Percentiles rank a stretch among this genome's conserved stretches.
These are phyloP conservation scores for Alouatta palliata DNA, from an alignment of 2,113 vertebrate genomes.

Conservation along the genomic window DNA sequence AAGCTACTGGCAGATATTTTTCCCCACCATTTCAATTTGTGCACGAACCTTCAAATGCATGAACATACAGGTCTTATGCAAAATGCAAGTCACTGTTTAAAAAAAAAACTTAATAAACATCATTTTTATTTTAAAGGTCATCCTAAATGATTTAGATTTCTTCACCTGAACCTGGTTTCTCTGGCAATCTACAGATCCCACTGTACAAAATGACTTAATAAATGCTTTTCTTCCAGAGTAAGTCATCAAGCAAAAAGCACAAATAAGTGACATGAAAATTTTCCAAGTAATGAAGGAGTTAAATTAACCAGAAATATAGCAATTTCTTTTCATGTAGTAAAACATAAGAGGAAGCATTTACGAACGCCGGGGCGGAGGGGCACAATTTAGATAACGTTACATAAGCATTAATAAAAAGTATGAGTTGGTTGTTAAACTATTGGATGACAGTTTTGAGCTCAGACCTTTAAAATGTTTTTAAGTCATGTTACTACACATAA, in stretches of 20 bases:
- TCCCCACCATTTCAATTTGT: background rate
- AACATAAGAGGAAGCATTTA: constrained; percentile 46
- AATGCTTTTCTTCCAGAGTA: constrained; percentile 45
- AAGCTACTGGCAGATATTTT: background rate
- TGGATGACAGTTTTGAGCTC: constrained; percentile 58
- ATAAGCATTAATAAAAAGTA: constrained; percentile 61
- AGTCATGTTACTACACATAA: background rate
- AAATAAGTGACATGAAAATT: constrained; percentile 27
- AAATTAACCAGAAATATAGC: constrained; percentile 56
- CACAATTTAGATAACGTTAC: constrained; percentile 42
- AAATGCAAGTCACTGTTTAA: background rate
- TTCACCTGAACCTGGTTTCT: constrained; percentile 41
- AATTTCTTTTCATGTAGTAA: constrained; percentile 65
- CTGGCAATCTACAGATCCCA: background rate
- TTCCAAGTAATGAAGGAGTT: constrained; percentile 58
- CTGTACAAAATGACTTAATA: constrained; percentile 56
- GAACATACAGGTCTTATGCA: constrained; percentile 37
- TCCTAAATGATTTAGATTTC: constrained; percentile 42
- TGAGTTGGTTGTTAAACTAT: constrained; percentile 58
- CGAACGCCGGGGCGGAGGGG: constrained; percentile 53
- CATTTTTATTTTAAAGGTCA: constrained; percentile 41
- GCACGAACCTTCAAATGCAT: constrained; percentile 1
- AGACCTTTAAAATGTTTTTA: constrained; percentile 55
- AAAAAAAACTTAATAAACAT: background rate
- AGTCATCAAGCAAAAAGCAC: constrained; percentile 61